Evolutionary conservation across 2,797 vertebrate genomes (phyloP).

Genomic region (Thripadectes ignobilis): DNA sequence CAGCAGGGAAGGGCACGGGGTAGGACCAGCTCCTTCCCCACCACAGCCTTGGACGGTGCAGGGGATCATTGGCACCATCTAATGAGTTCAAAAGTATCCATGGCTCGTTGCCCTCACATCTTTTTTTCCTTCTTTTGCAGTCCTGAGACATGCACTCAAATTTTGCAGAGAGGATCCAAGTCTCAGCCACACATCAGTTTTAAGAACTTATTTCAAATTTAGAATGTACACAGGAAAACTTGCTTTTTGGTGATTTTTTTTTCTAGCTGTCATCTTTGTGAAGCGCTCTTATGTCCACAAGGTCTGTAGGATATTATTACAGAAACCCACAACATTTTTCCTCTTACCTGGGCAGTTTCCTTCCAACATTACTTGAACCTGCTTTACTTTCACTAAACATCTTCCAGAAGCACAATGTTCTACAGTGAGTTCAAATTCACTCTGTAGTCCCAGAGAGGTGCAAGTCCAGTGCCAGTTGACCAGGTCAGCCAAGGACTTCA

Average conservation of each 20-base stretch:
- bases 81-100: fast-evolving
- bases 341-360: neutral
- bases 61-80: neutral
- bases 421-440: neutral
- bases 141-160: neutral
- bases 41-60: fast-evolving
- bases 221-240: neutral
- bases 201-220: neutral
- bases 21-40: neutral
- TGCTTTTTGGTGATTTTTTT: fast-evolving
- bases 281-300: neutral
- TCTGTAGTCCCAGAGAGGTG: neutral
- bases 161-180: neutral
- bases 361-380: neutral
- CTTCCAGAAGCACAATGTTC: neutral
- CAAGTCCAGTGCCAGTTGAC: neutral
- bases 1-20: neutral
- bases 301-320: neutral
- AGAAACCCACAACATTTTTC: neutral
- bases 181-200: neutral
- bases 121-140: neutral
- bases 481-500: slow-evolving; percentile 24
- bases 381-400: neutral
- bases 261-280: neutral
- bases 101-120: neutral